These are phyloP conservation scores for Helobdella robusta DNA, from an alignment of 2,888 invertebrate genomes.

Conservation along the genomic window DNA sequence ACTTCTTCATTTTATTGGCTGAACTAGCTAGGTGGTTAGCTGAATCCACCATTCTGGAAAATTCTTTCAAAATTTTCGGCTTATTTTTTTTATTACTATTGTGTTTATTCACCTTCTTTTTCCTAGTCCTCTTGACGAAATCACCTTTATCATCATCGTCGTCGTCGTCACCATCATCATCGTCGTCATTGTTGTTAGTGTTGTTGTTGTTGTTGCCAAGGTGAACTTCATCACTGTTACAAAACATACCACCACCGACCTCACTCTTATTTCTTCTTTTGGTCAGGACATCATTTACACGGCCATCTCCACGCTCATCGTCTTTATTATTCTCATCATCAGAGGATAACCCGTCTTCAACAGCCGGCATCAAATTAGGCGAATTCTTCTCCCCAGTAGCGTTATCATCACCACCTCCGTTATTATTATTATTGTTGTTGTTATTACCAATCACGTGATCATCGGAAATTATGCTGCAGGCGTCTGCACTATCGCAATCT, in stretches of 20 bases:
- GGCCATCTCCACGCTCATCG: conserved; percentile 33
- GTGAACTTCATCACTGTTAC: too few relatives aligned
- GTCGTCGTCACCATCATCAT: conserved; percentile 18
- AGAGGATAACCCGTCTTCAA: conserved; percentile 86
- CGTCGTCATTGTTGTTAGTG: background rate
- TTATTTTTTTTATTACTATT: background rate
- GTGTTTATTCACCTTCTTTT: conserved; percentile 1
- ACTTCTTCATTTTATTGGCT: background rate
- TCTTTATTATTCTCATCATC: conserved; percentile 86
- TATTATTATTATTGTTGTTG: background rate
- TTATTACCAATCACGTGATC: conserved; percentile 32
- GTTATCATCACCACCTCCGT: conserved; percentile 2
- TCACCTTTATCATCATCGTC: too few relatives aligned
- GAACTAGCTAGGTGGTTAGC: background rate
- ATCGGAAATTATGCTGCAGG: conserved; percentile 57
- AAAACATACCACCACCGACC: too few relatives aligned
- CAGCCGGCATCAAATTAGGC: conserved; percentile 63
- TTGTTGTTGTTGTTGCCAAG: too few relatives aligned
- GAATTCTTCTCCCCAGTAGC: conserved; percentile 34
- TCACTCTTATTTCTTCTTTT: too few relatives aligned
- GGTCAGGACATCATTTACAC: conserved; percentile 5
- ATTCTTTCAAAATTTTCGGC: background rate
- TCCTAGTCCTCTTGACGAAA: background rate
- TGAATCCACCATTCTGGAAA: background rate
- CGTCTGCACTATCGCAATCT: conserved; percentile 79